Base-by-base conservation (phyloP, 2,797 vertebrate species). In the Myripristis murdjan region DNA sequence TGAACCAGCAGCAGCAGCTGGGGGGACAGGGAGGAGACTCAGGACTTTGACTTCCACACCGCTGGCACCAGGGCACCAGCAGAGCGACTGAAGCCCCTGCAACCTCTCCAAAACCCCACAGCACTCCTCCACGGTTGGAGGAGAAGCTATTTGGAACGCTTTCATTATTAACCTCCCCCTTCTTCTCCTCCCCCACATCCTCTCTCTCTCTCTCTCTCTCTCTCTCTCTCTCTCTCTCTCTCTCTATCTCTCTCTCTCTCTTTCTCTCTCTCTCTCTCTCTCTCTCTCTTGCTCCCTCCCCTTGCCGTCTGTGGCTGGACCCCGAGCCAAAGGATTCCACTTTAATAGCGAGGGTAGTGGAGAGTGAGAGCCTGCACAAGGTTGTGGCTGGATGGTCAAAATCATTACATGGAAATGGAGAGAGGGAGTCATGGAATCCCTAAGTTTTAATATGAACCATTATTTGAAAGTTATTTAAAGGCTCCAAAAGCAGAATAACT, bases 71-170 rank as follows among this genome's bases (percentile, higher is more conserved):
- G 75, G 84, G 65, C 77, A 70, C 70, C 14, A 35, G 73, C 49
- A 81, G 73, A 77, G 69, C 71, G 77, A 73, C 73, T 49, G 41
- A 75, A 85, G 74, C 70, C 81, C 70, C 79, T 35, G 72, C 87
- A 90, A 73, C 80, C 76, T 84, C 82, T 80, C 79, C 53, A 68
- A 88, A 51, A 66, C 79, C 37, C 77, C 63, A 78, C 83, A n/a
- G n/a, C n/a, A n/a, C n/a, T 86, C 73, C 75, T 87, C 74, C 58
- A 63, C 14, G 33, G 58, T 81, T 47, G 1, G 70, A 79, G 82
- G 70, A 79, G 82, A 72, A 78, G 82, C 87, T 77, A 86, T 91
- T 86, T 83, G 82, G 75, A 91, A 83, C 75, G 72, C 75, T 84
- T 87, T 89, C 76, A 87, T 88, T 91, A 90, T 90, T 82, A 90